Percentiles rank a stretch among this genome's conserved stretches.
Conservation (phyloP, 2,113 vertebrate species). For the Solenodon paradoxus region DNA sequence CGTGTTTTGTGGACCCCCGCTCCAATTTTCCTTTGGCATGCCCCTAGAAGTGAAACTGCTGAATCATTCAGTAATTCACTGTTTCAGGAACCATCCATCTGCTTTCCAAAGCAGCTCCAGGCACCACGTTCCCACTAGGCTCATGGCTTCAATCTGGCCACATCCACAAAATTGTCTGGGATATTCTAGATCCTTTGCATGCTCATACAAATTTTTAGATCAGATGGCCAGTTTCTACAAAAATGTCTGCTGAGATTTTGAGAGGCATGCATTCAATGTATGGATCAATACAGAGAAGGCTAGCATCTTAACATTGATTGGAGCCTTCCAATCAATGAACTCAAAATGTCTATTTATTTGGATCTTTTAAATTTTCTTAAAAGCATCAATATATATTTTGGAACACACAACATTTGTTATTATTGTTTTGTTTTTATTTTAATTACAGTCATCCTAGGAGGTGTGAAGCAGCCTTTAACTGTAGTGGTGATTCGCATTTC, state of each 20-base stretch:
- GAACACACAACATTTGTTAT: neutral
- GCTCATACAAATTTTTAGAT: too few relatives aligned
- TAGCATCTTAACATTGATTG: too few relatives aligned
- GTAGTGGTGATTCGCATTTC: neutral
- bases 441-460: neutral
- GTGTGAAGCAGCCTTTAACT: neutral
- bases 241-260: too few relatives aligned
- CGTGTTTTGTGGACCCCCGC: neutral
- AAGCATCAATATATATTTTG: too few relatives aligned
- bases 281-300: too few relatives aligned
- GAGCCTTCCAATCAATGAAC: too few relatives aligned
- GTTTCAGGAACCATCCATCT: neutral
- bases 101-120: neutral
- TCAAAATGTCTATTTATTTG: too few relatives aligned
- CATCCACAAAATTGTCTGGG: too few relatives aligned
- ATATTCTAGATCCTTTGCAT: too few relatives aligned
- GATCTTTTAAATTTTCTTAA: too few relatives aligned
- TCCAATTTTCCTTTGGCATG: neutral
- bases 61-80: neutral
- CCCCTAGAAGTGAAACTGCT: neutral
- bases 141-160: neutral
- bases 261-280: too few relatives aligned
- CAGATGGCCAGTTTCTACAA: too few relatives aligned
- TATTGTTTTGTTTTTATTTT: neutral
- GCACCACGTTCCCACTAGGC: neutral